Base-by-base conservation (phyloP, 2,113 vertebrate genomes). In the Cynopterus brachyotis region DNA sequence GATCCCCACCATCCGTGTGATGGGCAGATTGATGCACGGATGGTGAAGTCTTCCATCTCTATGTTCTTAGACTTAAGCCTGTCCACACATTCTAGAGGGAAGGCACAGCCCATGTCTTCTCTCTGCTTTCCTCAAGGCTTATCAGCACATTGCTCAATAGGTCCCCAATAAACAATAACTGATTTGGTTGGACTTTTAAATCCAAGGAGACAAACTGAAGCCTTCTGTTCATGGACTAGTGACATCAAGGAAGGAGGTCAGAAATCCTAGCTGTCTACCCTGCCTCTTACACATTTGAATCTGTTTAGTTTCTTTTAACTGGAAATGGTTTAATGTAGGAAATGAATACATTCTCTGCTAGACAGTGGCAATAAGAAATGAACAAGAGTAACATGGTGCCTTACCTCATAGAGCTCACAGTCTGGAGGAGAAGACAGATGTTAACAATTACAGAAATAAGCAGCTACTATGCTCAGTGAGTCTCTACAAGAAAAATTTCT, bases 401-500 rank as follows among this genome's bases (percentile, higher is more conserved):
- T 69, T 76, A 82, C 22, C 26, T 78, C 91, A 66, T 24, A 75
- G 10, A 81, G 24, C 20, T 69, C 67, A 67, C 1, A 26, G 4
- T 87, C 60, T 24, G 22, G 10, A 78, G 55, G 28, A 59, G 70
- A 67, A 53, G 45, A 76, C 16, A 88, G 32, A 47, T 40, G 85
- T 28, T n/a, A 84, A 28, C 64, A 83, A 30, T 57, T 81, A 79
- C 9, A 50, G 35, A 93, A 78, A 67, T 15, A 62, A 72, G 72
- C 3, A 32, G 75, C 67, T 83, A 76, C 67, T 37, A 26, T 60
- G 45, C 24, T 86, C 59, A 80, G 15, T 37, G 57, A 69, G 60
- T 76, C 60, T 93, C 32, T 79, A 45, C 55, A 89, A 78, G 73
- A 84, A 75, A 83, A 95, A 40, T n/a, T 57, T 75, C 30, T 87